Percentiles rank a stretch among this genome's conserved stretches.
These are phyloP conservation scores for Novumbra hubbsi DNA, from an alignment of 2,797 vertebrate genomes.

Conservation along the genomic window DNA sequence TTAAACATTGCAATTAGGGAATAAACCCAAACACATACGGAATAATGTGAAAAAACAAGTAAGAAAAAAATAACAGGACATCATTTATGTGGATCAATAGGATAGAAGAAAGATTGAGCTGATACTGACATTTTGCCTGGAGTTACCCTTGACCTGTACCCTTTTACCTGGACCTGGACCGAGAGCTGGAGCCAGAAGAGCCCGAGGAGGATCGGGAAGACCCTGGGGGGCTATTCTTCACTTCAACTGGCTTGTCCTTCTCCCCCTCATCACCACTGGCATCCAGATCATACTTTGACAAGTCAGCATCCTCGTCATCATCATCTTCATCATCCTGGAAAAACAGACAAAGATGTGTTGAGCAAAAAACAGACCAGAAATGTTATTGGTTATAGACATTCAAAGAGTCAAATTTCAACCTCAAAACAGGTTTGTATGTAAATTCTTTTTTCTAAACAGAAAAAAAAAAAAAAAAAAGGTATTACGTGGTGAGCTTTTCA, in stretches of 20 bases:
- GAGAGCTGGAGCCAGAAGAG: conserved; percentile 96
- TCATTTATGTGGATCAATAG: conserved; percentile 51
- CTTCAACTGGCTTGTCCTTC: conserved; percentile 70
- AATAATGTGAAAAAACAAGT: conserved; percentile 1
- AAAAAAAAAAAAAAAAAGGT: too few species aligned
- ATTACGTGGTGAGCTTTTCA: too few species aligned
- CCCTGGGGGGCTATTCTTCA: conserved; percentile 82
- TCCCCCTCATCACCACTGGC: conserved; percentile 83
- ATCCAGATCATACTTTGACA: conserved; percentile 95
- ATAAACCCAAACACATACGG: conserved; percentile 18
- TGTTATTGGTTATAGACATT: neutral
- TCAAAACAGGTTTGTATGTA: neutral
- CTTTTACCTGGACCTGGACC: conserved; percentile 99
- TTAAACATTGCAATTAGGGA: neutral
- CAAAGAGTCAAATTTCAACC: too few species aligned
- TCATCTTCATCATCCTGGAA: conserved; percentile 82
- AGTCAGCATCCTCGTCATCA: conserved; percentile 84
- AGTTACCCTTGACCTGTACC: conserved; percentile 99
- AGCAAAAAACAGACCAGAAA: neutral
- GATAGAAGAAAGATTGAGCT: conserved; percentile 87
- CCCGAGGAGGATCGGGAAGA: conserved; percentile 93
- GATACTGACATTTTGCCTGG: conserved; percentile 99
- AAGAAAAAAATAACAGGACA: conserved; percentile 47
- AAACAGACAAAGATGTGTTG: neutral
- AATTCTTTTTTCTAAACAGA: too few species aligned